phyloP scores from a whole-genome alignment of 2,888 invertebrate genomes.

The Dascillus cervinus region DNA sequence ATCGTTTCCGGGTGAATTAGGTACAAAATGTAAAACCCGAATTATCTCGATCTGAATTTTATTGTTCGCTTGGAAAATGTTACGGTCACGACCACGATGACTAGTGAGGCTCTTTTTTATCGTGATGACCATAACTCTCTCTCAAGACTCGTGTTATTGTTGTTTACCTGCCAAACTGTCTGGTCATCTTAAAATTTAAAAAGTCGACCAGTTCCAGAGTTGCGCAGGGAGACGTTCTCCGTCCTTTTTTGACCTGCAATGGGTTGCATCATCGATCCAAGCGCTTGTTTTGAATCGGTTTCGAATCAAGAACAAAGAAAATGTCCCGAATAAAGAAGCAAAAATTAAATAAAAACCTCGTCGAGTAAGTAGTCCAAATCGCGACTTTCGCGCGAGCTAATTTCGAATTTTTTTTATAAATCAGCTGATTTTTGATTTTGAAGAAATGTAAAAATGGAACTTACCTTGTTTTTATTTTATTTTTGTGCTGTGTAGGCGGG shows the following conservation, averaged over 20 bases:
- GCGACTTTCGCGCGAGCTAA: no score
- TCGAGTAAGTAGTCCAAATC: no score
- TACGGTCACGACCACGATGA: slow-evolving; percentile 8
- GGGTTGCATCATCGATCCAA: slow-evolving; percentile 37
- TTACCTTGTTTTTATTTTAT: slow-evolving; percentile 6
- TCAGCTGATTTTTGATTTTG: neutral
- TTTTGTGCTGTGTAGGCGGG: slow-evolving; percentile 7
- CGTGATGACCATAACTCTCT: no score
- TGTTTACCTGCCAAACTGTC: slow-evolving; percentile 8
- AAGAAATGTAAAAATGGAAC: neutral
- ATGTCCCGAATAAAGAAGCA: slow-evolving; percentile 8
- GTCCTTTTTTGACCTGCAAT: slow-evolving; percentile 25
- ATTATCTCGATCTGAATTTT: no score
- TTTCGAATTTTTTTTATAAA: no score
- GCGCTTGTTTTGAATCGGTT: slow-evolving; percentile 26
- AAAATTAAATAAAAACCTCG: slow-evolving; percentile 6
- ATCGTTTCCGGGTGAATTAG: no score
- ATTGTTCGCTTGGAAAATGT: slow-evolving; percentile 8
- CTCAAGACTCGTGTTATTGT: neutral
- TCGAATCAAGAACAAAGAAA: slow-evolving; percentile 24
- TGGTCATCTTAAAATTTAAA: slow-evolving; percentile 4
- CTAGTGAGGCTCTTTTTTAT: no score
- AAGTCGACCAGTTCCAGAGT: slow-evolving; percentile 5
- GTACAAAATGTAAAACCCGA: no score
- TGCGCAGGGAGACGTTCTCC: no score